A percentile compares a stretch with the other conserved stretches of the same genome.
phyloP scores from a whole-genome alignment of 2,797 vertebrate genomes.

The Chelonia mydas region DNA sequence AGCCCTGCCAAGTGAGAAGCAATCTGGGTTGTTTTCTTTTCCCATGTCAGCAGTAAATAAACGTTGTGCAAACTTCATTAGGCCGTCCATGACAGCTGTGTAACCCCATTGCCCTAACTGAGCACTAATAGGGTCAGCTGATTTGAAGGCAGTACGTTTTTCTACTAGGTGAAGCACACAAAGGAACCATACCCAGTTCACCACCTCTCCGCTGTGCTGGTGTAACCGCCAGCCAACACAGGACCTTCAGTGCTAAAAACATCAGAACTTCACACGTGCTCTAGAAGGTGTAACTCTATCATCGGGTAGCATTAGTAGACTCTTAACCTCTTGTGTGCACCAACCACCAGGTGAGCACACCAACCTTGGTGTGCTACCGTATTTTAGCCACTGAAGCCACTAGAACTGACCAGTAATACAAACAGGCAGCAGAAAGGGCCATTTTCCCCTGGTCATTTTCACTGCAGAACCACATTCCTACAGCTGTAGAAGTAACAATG shows the following conservation, averaged over 20 bases:
- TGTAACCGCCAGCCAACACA: neutral
- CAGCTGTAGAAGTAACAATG: neutral
- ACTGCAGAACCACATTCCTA: neutral
- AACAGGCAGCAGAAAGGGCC: neutral
- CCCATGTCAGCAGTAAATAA: neutral
- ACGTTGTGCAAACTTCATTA: neutral
- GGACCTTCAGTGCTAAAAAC: neutral
- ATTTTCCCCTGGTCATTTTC: neutral
- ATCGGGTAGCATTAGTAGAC: neutral
- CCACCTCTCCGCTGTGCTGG: neutral
- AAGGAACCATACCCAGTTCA: neutral
- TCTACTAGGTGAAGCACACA: neutral
- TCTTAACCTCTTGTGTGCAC: neutral
- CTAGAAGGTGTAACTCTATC: neutral
- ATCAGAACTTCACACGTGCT: neutral
- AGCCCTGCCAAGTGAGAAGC: slow-evolving; percentile 1
- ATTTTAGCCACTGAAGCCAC: neutral
- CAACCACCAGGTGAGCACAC: neutral
- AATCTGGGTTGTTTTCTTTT: neutral
- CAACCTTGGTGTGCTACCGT: neutral
- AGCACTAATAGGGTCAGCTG: neutral
- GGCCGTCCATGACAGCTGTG: neutral
- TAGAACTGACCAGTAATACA: neutral
- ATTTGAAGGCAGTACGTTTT: neutral
- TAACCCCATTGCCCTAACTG: too few relatives aligned